Evolutionary conservation across 2,888 invertebrate species (phyloP).

Genomic region (Strigamia maritima): DNA sequence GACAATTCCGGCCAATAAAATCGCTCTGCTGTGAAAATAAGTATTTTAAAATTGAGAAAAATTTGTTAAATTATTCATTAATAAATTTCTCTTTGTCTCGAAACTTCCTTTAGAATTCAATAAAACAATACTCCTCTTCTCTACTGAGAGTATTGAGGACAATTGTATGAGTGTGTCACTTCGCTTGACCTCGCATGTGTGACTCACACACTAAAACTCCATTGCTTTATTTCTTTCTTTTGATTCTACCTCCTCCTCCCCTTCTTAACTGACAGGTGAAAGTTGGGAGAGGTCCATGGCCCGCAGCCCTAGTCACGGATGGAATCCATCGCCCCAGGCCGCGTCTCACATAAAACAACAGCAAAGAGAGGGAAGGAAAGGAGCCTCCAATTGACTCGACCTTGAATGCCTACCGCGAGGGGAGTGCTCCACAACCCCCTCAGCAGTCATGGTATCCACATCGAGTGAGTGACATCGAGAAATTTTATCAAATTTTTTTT

Average conservation of each 20-base stretch:
- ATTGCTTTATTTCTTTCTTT: background rate
- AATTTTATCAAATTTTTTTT: background rate
- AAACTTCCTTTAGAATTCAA: background rate
- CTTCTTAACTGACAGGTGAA: background rate
- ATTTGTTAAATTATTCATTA: no score
- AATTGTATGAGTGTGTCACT: slow-evolving; percentile 18
- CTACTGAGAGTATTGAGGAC: background rate
- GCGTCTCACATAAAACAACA: slow-evolving; percentile 8
- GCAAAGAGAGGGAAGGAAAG: background rate
- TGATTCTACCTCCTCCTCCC: background rate
- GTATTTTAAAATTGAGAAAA: no score
- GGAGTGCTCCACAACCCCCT: background rate
- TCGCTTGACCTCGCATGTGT: background rate
- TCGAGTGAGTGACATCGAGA: background rate
- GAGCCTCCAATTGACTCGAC: background rate
- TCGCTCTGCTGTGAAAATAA: no score
- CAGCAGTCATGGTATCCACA: background rate
- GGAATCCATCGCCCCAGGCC: background rate
- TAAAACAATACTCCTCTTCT: background rate
- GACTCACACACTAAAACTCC: background rate
- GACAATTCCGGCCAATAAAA: no score
- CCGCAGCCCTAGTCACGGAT: slow-evolving; percentile 23
- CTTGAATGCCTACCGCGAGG: background rate
- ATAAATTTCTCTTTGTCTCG: background rate
- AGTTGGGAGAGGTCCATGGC: slow-evolving; percentile 23